Evolutionary conservation across 2,797 vertebrate species (phyloP), one percentile per base, ranked within the genome.

Genomic region (Hyperoplus immaculatus): DNA sequence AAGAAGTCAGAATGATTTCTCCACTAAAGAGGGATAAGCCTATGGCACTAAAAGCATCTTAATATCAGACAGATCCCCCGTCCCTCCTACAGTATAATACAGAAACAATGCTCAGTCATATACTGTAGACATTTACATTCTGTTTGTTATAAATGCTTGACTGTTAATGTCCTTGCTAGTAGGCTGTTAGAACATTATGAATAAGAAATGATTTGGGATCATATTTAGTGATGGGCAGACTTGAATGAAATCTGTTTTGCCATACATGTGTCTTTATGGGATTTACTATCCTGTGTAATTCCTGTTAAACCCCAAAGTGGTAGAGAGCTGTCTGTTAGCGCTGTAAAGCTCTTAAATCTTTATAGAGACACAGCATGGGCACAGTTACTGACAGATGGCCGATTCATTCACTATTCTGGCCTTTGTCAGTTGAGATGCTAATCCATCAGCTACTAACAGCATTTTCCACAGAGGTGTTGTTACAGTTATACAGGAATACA

Each of bases 251-350:
- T 58, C n/a, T 36, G 8, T 71, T 80, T 81, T 75, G 60, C 69
- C 66, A 70, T 79, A 78, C n/a, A 78, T 56, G 47, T 85, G 62
- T 76, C 69, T 90, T 78, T 70, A 77, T 89, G 87, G 29, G 90
- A 90, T 91, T 91, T 91, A 87, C 15, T 69, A 65, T 87, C 65
- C 66, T 15, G 46, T 88, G 72, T 90, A 89, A 92, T 86, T 90
- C 87, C 86, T 46, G 63, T 76, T 88, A 86, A 92, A 87, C 75
- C 85, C 77, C 56, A 83, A 78, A 88, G 88, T 84, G 61, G 46
- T 59, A 66, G 49, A 71, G 77, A 85, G 81, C 59, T 68, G 71
- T 74, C 76, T 63, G 75, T 72, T 70, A 50, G 74, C 3, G 21
- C 16, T 4, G 59, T 81, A 74, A 86, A 87, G 81, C 86, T 84